These are phyloP conservation scores for Morus bassanus DNA, from an alignment of 2,797 vertebrate species.

Conservation along the genomic window DNA sequence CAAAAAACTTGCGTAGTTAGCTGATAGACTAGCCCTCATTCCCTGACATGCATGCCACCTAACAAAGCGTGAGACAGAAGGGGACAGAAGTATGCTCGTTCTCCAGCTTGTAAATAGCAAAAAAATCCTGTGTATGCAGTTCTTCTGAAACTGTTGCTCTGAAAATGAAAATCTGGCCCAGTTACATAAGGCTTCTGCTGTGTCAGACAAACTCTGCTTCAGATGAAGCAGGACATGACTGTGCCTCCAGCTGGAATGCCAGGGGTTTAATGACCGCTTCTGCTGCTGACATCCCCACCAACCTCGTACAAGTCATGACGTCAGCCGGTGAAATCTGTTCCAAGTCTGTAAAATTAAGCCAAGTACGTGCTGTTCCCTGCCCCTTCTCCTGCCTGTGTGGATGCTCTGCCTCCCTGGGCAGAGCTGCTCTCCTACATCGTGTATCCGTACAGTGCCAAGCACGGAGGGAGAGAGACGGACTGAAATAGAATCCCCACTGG, in stretches of 20 bases:
- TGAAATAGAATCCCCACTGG: neutral
- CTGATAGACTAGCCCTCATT: neutral
- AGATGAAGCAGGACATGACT: neutral
- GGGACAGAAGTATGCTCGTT: accelerated
- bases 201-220: neutral
- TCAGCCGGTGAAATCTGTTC: neutral
- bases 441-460: accelerated
- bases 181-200: neutral
- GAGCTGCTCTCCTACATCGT: neutral
- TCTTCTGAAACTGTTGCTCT: neutral
- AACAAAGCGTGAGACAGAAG: neutral
- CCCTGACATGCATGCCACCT: neutral
- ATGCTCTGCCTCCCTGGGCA: neutral
- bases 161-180: neutral
- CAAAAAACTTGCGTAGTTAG: neutral
- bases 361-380: neutral
- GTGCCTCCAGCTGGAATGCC: neutral
- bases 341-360: neutral
- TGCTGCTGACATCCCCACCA: accelerated
- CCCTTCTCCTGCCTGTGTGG: neutral
- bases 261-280: conserved; percentile 9
- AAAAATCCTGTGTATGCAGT: neutral
- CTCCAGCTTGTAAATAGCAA: neutral
- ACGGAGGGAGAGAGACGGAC: accelerated
- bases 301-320: neutral